Percentiles rank a stretch among this genome's conserved stretches.
Conservation (phyloP, 2,797 vertebrate genomes). For the Pangasius djambal region DNA sequence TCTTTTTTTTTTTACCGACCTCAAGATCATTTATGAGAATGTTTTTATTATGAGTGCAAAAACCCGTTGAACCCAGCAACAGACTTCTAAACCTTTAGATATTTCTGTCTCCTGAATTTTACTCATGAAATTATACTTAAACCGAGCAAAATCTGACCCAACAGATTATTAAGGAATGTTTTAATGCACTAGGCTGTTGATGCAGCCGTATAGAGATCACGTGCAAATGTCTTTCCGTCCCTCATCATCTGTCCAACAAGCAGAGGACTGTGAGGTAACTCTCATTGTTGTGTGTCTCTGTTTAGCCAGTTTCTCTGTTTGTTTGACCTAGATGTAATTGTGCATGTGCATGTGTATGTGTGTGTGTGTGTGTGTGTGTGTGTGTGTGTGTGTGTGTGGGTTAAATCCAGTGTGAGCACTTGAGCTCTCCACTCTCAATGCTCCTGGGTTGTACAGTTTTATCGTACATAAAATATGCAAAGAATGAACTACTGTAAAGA, state of each 20-base stretch:
- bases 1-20: neutral
- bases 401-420: conserved; percentile 41
- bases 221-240: neutral
- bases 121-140: neutral
- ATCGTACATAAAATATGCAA: conserved; percentile 71
- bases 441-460: conserved; percentile 59
- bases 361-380: neutral
- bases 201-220: neutral
- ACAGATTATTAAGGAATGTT: neutral
- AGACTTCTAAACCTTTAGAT: neutral
- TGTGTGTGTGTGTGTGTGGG: neutral
- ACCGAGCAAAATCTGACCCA: neutral
- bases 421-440: conserved; percentile 38
- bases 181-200: conserved; percentile 8
- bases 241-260: conserved; percentile 14
- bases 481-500: conserved; percentile 63
- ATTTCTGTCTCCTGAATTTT: conserved; percentile 1
- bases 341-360: conserved; percentile 8
- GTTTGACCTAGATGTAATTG: conserved; percentile 54
- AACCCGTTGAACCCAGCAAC: neutral
- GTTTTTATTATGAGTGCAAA: neutral
- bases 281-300: conserved; percentile 41
- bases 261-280: conserved; percentile 8
- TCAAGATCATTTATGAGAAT: neutral
- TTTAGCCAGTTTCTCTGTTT: conserved; percentile 45